These are phyloP conservation scores for Heliocidaris tuberculata DNA, from an alignment of 35 echinoderm and acorn worm genomes.

Conservation along the genomic window DNA sequence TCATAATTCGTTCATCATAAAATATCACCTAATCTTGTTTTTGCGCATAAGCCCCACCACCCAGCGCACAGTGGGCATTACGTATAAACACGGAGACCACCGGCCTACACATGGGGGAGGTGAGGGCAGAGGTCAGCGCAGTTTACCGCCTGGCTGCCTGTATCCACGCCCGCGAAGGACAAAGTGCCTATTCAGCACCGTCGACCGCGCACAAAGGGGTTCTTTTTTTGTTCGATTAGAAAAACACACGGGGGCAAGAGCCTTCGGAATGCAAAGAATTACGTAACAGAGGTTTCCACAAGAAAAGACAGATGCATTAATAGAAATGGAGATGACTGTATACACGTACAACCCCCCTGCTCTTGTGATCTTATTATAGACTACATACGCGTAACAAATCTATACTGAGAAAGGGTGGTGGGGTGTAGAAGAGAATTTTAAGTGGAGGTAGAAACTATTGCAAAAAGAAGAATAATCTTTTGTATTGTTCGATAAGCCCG, in stretches of 20 bases:
- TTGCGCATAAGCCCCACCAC: neutral
- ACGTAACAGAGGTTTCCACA: conserved; percentile 24
- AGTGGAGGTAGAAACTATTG: neutral
- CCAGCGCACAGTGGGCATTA: neutral
- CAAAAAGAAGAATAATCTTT: neutral
- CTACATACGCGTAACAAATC: neutral
- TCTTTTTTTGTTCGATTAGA: conserved; percentile 16
- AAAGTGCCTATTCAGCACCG: conserved; percentile 20
- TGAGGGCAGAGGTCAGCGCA: neutral
- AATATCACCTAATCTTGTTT: neutral
- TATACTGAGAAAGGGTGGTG: neutral
- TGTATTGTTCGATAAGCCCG: neutral
- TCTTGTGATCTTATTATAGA: neutral
- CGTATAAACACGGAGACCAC: neutral
- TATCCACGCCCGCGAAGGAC: neutral
- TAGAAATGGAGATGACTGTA: neutral
- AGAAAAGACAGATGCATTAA: neutral
- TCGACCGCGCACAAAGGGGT: neutral
- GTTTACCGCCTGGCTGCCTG: conserved; percentile 16
- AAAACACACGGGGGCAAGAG: conserved; percentile 22
- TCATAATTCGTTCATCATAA: conserved; percentile 43
- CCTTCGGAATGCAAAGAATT: conserved; percentile 23
- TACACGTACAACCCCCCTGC: neutral
- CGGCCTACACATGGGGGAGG: neutral
- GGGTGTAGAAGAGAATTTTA: neutral